Percentiles rank a stretch among this genome's conserved stretches.
phyloP scores from a whole-genome alignment of 2,888 invertebrate species.

The Emmelina monodactyla region DNA sequence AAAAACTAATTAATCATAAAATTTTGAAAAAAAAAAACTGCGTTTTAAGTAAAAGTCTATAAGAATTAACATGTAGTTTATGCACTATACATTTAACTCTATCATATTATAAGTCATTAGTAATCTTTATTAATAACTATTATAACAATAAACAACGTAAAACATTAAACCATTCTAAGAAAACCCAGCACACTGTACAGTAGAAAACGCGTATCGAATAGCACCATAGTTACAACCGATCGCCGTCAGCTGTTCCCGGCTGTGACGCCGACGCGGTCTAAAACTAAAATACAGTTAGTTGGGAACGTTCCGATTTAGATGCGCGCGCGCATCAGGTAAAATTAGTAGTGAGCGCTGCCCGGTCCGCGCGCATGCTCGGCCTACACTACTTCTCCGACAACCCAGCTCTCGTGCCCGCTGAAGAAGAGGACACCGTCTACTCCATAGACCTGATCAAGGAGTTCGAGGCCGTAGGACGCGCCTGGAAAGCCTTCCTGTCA shows the following conservation, averaged over 20 bases:
- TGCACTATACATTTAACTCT: too few species aligned
- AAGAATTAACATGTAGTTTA: too few species aligned
- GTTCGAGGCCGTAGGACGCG: slow-evolving; percentile 80
- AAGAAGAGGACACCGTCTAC: slow-evolving; percentile 71
- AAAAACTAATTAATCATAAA: too few species aligned
- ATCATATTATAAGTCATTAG: too few species aligned
- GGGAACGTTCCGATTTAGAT: slow-evolving; percentile 3
- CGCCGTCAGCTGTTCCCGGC: not conserved
- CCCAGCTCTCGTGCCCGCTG: slow-evolving; percentile 72
- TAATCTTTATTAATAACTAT: too few species aligned
- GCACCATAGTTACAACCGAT: too few species aligned
- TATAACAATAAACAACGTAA: too few species aligned
- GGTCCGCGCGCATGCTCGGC: slow-evolving; percentile 75
- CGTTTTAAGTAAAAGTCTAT: too few species aligned
- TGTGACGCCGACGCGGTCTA: not conserved
- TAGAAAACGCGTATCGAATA: too few species aligned
- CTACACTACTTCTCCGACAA: slow-evolving; percentile 85
- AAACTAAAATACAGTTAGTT: not conserved
- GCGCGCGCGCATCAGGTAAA: slow-evolving; percentile 34
- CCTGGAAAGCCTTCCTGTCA: slow-evolving; percentile 79
- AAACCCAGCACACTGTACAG: too few species aligned
- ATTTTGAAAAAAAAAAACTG: too few species aligned
- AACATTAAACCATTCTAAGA: too few species aligned
- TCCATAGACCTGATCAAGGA: slow-evolving; percentile 87
- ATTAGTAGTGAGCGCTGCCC: slow-evolving; percentile 61